Percentiles rank a stretch among this genome's conserved stretches.
Evolutionary conservation across 2,113 vertebrate species (phyloP).

Genomic region (Centropus unirufus): DNA sequence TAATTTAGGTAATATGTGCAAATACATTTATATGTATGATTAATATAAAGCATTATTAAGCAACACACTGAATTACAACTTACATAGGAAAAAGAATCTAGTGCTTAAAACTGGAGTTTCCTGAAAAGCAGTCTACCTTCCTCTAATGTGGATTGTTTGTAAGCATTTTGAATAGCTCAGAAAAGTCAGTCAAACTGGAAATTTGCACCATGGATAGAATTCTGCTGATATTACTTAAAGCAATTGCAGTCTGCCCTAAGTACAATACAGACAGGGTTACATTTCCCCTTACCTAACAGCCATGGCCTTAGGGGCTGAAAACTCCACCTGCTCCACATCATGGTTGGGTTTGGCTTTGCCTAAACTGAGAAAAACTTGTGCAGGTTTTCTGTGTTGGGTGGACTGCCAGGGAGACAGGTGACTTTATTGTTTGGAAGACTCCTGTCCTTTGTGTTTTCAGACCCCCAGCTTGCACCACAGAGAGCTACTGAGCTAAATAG

Average conservation of each 20-base stretch:
- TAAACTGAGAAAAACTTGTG: not conserved
- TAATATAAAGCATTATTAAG: not conserved
- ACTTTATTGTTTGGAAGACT: not conserved
- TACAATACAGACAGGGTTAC: not conserved
- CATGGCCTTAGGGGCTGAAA: not conserved
- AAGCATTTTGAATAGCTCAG: not conserved
- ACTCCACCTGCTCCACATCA: not conserved
- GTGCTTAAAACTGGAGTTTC: not conserved
- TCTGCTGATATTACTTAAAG: not conserved
- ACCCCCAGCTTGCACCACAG: not conserved
- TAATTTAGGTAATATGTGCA: not conserved
- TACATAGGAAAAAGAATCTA: not conserved
- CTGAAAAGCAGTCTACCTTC: not conserved
- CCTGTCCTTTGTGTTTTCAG: not conserved
- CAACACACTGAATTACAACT: not conserved
- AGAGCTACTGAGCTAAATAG: not conserved
- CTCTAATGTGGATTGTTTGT: not conserved
- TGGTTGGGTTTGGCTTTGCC: not conserved
- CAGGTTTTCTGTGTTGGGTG: not conserved
- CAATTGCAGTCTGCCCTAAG: not conserved
- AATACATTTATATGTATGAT: not conserved
- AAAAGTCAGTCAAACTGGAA: not conserved
- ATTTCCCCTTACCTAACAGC: not conserved
- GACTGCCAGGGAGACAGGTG: not conserved
- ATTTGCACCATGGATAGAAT: not conserved